phyloP scores from a whole-genome alignment of 1,140 invertebrate genomes.

The Notospermus geniculatus region DNA sequence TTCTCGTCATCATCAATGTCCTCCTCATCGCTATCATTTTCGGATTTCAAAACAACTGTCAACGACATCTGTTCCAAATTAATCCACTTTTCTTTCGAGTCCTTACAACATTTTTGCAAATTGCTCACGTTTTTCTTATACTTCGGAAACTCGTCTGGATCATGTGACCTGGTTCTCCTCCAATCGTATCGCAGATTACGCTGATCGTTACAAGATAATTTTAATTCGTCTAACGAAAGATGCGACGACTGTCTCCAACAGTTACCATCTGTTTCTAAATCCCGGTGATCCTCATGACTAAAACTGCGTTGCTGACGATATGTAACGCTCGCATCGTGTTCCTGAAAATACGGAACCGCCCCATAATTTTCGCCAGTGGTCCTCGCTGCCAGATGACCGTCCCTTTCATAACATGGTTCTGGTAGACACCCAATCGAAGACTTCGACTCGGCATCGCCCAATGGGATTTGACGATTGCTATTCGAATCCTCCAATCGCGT shows the following conservation, averaged over 20 bases:
- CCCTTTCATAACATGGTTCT: too few species aligned
- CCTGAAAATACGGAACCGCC: too few species aligned
- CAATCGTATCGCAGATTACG: conserved; percentile 16
- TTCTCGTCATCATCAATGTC: neutral
- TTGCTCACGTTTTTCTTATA: conserved; percentile 48
- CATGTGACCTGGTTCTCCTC: conserved; percentile 42
- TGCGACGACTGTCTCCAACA: conserved; percentile 13
- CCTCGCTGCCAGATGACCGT: too few species aligned
- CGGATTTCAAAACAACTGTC: conserved; percentile 6
- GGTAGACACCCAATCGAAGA: too few species aligned
- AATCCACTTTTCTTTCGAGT: conserved; percentile 6
- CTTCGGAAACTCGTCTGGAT: conserved; percentile 39
- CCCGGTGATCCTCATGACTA: too few species aligned
- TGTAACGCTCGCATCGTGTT: too few species aligned
- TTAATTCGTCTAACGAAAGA: conserved; percentile 12
- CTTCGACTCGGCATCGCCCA: too few species aligned
- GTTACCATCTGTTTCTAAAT: too few species aligned
- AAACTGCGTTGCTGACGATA: too few species aligned
- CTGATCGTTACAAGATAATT: neutral
- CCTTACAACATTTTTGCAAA: conserved; percentile 24
- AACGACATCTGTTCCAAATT: conserved; percentile 4
- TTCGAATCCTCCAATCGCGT: too few species aligned
- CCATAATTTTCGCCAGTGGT: too few species aligned
- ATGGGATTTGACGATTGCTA: too few species aligned
- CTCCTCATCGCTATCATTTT: conserved; percentile 38